A percentile compares a stretch with the other conserved stretches of the same genome.
phyloP scores from a whole-genome alignment of 2,888 invertebrate genomes.

The Cabera pusaria region DNA sequence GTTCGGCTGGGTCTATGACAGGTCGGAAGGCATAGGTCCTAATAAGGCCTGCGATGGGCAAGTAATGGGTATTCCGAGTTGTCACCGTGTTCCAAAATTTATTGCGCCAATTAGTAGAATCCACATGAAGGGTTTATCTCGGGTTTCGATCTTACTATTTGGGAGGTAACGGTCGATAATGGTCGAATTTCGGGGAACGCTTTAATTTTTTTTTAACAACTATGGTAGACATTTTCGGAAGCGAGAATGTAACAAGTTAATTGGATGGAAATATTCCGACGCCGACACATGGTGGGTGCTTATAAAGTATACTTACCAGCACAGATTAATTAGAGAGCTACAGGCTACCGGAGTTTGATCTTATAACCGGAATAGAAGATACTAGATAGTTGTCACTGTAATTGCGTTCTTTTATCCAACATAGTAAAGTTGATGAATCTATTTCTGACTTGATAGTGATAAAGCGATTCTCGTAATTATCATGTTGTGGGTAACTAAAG shows the following conservation, averaged over 20 bases:
- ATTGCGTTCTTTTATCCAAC: constrained; percentile 36
- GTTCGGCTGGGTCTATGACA: constrained; percentile 48
- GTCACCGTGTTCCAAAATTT: constrained; percentile 71
- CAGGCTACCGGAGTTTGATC: constrained; percentile 53
- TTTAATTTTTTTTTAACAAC: constrained; percentile 40
- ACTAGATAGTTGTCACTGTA: constrained; percentile 38
- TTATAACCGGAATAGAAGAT: constrained; percentile 50
- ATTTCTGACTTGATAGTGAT: constrained; percentile 24
- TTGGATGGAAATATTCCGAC: constrained; percentile 72
- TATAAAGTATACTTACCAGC: constrained; percentile 57
- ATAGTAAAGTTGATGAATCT: constrained; percentile 29
- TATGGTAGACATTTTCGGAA: constrained; percentile 66
- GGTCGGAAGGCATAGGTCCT: constrained; percentile 47
- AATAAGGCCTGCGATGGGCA: constrained; percentile 57
- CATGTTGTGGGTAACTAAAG: constrained; percentile 10
- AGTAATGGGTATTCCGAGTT: constrained; percentile 58
- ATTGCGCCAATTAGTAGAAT: constrained; percentile 80
- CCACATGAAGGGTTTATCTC: constrained; percentile 74
- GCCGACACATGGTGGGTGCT: constrained; percentile 57
- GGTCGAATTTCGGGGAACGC: constrained; percentile 73
- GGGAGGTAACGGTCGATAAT: constrained; percentile 79
- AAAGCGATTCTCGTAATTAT: constrained; percentile 20
- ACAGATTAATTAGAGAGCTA: constrained; percentile 67
- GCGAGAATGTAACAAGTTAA: constrained; percentile 81
- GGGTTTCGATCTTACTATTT: constrained; percentile 71